Evolutionary conservation across 2,797 vertebrate genomes (phyloP).

Genomic region (Denticeps clupeoides): DNA sequence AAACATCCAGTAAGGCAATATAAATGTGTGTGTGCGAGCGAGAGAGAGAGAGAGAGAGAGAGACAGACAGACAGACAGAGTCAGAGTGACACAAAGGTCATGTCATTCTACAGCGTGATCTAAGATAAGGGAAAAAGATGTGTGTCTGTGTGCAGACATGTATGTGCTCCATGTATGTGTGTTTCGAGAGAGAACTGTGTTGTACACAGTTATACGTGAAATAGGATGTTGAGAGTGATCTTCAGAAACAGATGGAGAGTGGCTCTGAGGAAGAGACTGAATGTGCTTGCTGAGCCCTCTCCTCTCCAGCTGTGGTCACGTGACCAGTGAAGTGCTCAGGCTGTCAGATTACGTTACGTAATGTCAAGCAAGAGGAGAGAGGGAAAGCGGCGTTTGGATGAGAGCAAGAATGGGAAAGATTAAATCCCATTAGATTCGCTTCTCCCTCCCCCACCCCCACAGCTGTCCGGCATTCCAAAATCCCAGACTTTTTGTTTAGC

Average conservation of each 20-base stretch:
- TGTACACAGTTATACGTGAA: too few species aligned
- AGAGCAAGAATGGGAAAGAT: constrained; percentile 1
- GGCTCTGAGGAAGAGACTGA: not conserved
- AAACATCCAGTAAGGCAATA: not conserved
- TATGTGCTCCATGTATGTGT: not conserved
- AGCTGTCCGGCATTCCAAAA: too few species aligned
- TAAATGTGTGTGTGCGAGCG: not conserved
- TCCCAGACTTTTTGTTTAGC: too few species aligned
- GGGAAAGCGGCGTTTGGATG: not conserved
- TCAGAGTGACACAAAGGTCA: too few species aligned
- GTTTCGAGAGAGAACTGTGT: not conserved
- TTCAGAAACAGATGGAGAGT: not conserved
- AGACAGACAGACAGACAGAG: too few species aligned
- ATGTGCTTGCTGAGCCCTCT: not conserved
- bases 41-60: not conserved
- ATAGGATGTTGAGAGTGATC: not conserved
- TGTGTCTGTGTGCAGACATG: not conserved
- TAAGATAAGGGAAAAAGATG: too few species aligned
- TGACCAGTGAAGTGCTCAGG: constrained; percentile 25
- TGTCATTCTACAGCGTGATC: too few species aligned
- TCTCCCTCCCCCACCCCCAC: constrained; percentile 1
- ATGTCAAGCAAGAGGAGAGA: constrained; percentile 7
- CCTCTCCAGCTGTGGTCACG: constrained; percentile 24
- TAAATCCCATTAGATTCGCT: constrained; percentile 22
- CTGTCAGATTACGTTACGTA: constrained; percentile 29